Conservation (phyloP, 2,888 invertebrate species). For the Yponomeuta plumbellus region DNA sequence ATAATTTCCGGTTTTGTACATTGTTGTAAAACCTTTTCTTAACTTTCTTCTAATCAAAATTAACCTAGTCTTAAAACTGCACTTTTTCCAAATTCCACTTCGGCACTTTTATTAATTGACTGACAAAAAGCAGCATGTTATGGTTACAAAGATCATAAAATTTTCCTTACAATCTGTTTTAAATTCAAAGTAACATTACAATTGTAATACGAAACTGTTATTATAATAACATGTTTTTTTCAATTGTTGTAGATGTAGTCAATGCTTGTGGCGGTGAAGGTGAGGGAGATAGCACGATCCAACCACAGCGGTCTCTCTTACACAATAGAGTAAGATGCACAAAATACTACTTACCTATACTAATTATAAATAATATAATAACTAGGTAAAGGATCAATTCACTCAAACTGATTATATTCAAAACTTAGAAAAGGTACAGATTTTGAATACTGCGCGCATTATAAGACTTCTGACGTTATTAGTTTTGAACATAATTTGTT, state of each 20-base stretch:
- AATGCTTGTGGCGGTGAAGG: slow-evolving; percentile 91
- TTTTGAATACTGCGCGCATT: neutral
- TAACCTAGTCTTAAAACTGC: slow-evolving; percentile 8
- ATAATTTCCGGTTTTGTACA: neutral
- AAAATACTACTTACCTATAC: slow-evolving; percentile 15
- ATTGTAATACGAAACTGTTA: slow-evolving; percentile 6
- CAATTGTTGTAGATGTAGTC: slow-evolving; percentile 88
- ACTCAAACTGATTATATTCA: slow-evolving; percentile 14
- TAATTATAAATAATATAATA: neutral
- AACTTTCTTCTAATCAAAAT: neutral
- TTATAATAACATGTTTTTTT: slow-evolving; percentile 54
- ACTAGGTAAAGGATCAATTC: too few species aligned
- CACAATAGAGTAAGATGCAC: slow-evolving; percentile 69
- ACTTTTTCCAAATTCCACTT: slow-evolving; percentile 1
- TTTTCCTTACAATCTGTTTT: neutral
- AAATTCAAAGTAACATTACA: neutral
- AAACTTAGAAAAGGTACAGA: slow-evolving; percentile 15
- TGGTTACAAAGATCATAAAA: neutral
- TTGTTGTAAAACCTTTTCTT: neutral
- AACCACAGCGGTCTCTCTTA: slow-evolving; percentile 76
- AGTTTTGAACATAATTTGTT: slow-evolving; percentile 18
- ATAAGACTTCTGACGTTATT: neutral
- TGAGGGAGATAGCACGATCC: slow-evolving; percentile 79
- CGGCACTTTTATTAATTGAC: neutral
- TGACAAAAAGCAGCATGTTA: neutral